Evolutionary conservation across 2,113 vertebrate species (phyloP), one percentile per base, ranked within the genome.

Genomic region (Ciconia stormi): DNA sequence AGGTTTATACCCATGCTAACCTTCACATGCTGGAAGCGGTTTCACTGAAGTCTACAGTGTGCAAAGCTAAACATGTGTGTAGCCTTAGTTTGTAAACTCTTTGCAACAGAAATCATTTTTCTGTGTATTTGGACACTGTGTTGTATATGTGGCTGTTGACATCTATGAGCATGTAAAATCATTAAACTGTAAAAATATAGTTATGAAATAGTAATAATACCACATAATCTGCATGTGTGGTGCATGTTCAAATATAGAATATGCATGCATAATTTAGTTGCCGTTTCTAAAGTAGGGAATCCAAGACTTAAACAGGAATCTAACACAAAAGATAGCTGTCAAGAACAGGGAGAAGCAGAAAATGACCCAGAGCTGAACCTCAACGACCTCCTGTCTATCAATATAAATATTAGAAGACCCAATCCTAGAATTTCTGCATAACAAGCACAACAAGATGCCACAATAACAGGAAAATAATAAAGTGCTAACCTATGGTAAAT

Each of bases 401-500:
- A 13, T 2, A 29, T 4, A 47, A 76, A 38, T 12, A 78, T 69
- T 30, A 34, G 52, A 65, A 87, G n/a, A 62, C 27, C 30, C 61
- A 30, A 1, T n/a, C 69, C 40, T 70, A 70, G 77, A 59, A 77
- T 78, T 89, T 62, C 88, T 96, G 82, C 70, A 58, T 79, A 82
- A 61, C 49, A 70, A 71, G 56, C 53, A 34, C 32, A 58, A 36
- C 15, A 61, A 85, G 82, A 93, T 26, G 21, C 8, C 66, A 59
- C 67, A 87, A 69, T 59, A 93, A 91, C 61, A 83, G 58, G 71
- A 77, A 93, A 94, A 86, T 71, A 92, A 56, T 62, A 26, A 88
- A 88, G 26, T 26, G 18, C 47, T 88, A 95, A 77, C 62, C 42
- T n/a, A 72, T 50, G 47, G 61, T 71, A 95, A 97, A 97, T 93